Base-by-base conservation (phyloP, 2,888 invertebrate species). In the Tethea ocularis region DNA sequence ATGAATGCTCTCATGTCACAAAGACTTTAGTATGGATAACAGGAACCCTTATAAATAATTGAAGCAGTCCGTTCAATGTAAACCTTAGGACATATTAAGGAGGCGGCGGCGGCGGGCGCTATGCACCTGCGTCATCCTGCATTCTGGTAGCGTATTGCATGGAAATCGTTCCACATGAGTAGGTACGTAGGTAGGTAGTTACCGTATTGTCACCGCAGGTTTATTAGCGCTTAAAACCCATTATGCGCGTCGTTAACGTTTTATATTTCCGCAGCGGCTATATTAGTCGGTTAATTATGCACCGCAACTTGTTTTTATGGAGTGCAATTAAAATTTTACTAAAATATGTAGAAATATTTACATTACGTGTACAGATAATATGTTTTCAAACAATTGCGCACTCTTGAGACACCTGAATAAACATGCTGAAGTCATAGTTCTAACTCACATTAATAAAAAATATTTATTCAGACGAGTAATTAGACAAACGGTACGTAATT, bases 261-360 rank as follows among this genome's bases (percentile, higher is more conserved):
- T 5, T 36, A 36, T 36, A 36, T 36, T 38, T 38, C n/a, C 38
- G 38, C 38, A 6, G 5, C 6, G 38, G 15, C n/a, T 38, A n/a
- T 38, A n/a, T n/a, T 38, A 38, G n/a, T 5, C 3, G n/a, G 4
- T n/a, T 38, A 38, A 58, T 59, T 60, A 60, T 58, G 61, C 29
- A 58, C 56, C 51, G 51, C 56, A 29, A 51, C 29, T 20, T 36
- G 33, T 51, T 57, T 51, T 33, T 23, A 22, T 57, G 29, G 51
- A 26, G 51, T 33, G 56, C 17, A 51, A 13, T 51, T 51, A 51
- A 22, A 29, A 22, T 22, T 20, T 20, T n/a, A 54, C 22, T 15
- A 17, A 55, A 15, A 20, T 52, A 33, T 24, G 36, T 13, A 62
- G 24, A 24, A 24, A 24, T 24, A 24, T 4, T 24, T 24, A 24